Conservation (phyloP, 1,140 invertebrate species). For the Triops cancriformis region DNA sequence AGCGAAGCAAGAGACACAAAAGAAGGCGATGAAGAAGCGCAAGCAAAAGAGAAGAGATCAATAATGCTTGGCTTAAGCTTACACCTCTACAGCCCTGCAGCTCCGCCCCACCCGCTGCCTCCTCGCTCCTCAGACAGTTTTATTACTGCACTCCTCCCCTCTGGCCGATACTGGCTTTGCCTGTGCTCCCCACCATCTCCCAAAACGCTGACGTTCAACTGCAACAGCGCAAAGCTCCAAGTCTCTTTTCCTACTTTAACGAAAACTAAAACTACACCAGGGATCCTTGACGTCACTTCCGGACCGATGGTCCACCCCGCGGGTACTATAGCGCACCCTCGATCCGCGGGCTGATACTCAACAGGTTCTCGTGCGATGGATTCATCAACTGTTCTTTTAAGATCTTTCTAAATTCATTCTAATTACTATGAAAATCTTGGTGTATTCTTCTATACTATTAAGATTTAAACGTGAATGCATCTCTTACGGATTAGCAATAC, state of each 20-base stretch:
- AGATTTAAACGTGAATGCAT: too few relatives aligned
- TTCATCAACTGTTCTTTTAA: too few relatives aligned
- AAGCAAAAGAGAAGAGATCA: not conserved
- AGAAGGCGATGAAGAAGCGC: not conserved
- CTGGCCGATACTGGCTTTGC: not conserved
- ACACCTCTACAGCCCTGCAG: not conserved
- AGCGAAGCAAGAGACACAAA: too few relatives aligned
- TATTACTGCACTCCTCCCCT: not conserved
- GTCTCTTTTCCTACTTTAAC: too few relatives aligned
- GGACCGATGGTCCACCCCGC: not conserved
- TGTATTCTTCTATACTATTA: too few relatives aligned
- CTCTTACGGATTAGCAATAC: too few relatives aligned
- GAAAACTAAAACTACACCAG: not conserved
- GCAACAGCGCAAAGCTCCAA: too few relatives aligned
- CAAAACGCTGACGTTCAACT: not conserved
- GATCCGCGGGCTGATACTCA: too few relatives aligned
- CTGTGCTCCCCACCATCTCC: too few relatives aligned
- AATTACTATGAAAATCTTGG: too few relatives aligned
- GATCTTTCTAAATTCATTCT: too few relatives aligned
- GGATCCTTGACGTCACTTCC: not conserved
- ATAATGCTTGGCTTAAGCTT: constrained; percentile 1
- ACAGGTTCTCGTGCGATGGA: too few relatives aligned
- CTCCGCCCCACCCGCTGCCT: not conserved
- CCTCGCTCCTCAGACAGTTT: not conserved
- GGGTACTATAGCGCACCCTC: not conserved